Percentiles rank a stretch among this genome's conserved stretches.
Conservation (phyloP, 2,113 vertebrate species). For the Nothoprocta perdicaria region DNA sequence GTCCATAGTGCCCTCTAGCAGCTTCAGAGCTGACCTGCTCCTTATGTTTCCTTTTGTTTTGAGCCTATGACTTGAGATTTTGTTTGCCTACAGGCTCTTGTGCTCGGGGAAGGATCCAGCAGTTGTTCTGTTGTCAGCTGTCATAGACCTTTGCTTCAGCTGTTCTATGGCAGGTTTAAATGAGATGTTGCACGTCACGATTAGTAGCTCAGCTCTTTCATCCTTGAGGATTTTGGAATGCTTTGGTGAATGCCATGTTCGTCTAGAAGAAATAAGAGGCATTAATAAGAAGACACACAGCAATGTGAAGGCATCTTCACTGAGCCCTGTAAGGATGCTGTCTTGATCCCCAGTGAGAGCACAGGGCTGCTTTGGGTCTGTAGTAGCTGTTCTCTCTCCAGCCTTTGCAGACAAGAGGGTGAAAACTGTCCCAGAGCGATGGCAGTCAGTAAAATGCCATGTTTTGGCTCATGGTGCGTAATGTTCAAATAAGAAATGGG, state of each 20-base stretch:
- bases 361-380: not conserved
- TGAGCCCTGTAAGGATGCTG: not conserved
- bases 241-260: accelerated
- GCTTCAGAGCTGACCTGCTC: not conserved
- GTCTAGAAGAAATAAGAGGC: not conserved
- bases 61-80: not conserved
- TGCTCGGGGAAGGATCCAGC: not conserved
- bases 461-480: not conserved
- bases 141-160: not conserved
- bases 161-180: not conserved
- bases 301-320: not conserved
- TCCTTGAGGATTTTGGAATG: not conserved
- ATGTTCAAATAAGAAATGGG: not conserved
- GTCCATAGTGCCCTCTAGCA: not conserved
- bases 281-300: not conserved
- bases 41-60: not conserved
- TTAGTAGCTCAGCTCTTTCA: not conserved
- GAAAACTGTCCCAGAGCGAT: not conserved
- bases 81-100: not conserved
- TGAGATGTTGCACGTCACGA: not conserved
- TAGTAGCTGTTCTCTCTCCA: not conserved
- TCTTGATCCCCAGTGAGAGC: not conserved
- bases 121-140: not conserved
- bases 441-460: not conserved
- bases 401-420: not conserved